phyloP scores from a whole-genome alignment of 2,888 invertebrate genomes.

The Cerastoderma edule region DNA sequence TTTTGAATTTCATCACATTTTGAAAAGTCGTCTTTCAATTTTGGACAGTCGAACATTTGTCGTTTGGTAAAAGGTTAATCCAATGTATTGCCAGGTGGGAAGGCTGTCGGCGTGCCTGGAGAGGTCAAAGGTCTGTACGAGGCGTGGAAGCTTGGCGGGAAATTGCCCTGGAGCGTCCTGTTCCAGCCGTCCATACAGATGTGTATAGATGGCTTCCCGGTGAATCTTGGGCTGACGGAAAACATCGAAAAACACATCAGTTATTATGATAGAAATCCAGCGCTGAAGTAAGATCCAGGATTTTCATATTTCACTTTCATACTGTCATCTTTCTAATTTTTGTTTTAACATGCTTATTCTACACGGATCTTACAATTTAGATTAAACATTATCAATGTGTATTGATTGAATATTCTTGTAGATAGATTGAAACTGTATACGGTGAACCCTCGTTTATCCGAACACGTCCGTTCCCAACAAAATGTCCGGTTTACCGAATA shows the following conservation, averaged over 20 bases:
- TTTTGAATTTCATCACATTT: background rate
- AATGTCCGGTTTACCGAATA: too few relatives aligned
- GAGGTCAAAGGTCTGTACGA: conserved; percentile 94
- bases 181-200: conserved; percentile 91
- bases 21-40: background rate
- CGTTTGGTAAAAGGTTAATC: background rate
- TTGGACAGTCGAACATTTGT: too few relatives aligned
- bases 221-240: conserved; percentile 37
- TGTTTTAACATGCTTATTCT: background rate
- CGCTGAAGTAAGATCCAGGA: conserved; percentile 27
- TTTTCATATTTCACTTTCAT: background rate
- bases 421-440: background rate
- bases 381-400: background rate
- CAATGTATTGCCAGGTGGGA: conserved; percentile 61
- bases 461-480: background rate
- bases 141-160: conserved; percentile 90
- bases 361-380: background rate
- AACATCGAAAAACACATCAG: conserved; percentile 34
- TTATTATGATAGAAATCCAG: background rate
- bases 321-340: background rate
- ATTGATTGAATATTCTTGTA: background rate
- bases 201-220: conserved; percentile 88
- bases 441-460: background rate
- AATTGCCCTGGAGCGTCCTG: conserved; percentile 90
- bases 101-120: conserved; percentile 93